Conservation (phyloP, 2,113 vertebrate genomes). For the Hemibagrus wyckioides region DNA sequence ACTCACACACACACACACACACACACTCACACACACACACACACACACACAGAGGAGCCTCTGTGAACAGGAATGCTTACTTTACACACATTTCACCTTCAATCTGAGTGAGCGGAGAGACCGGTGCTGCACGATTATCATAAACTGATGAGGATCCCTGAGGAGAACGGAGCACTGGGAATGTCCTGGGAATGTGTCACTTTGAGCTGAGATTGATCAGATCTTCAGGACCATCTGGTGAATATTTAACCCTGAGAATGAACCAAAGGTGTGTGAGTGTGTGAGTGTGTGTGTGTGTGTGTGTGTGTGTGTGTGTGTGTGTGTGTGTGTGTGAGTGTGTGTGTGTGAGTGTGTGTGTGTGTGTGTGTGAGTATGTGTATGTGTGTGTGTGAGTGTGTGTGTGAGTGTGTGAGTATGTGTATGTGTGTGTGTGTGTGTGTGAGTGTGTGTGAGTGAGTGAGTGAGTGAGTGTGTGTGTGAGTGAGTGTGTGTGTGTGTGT, state of each 20-base stretch:
- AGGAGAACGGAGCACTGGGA: neutral
- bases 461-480: too few species aligned
- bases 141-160: neutral
- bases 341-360: too few species aligned
- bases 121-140: neutral
- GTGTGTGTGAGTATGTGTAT: too few species aligned
- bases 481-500: too few species aligned
- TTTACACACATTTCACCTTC: neutral
- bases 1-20: neutral
- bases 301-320: neutral
- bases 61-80: constrained; percentile 25
- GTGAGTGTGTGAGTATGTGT: too few species aligned
- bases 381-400: too few species aligned
- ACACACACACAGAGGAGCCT: constrained; percentile 27
- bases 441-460: too few species aligned
- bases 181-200: neutral
- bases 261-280: neutral
- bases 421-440: too few species aligned
- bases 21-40: neutral
- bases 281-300: constrained; percentile 10
- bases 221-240: neutral
- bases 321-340: too few species aligned
- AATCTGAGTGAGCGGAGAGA: neutral
- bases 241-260: neutral
- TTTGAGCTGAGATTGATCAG: neutral